Base-by-base conservation (phyloP, 2,113 vertebrate species). In the Mormyrus iriodes region DNA sequence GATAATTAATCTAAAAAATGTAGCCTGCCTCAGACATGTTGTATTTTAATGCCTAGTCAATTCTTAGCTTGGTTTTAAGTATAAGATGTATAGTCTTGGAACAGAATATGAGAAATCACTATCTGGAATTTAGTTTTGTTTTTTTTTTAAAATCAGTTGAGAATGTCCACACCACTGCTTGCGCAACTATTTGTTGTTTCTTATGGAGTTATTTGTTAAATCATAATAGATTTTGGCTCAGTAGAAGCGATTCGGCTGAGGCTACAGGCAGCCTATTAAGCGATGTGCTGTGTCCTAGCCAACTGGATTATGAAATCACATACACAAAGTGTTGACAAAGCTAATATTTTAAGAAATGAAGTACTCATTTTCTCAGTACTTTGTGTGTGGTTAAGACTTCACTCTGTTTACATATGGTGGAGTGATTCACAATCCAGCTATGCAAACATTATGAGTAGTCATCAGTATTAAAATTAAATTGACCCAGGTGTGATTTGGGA, bases 351-450 rank as follows among this genome's bases (percentile, higher is more conserved):
- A 79, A 39, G 35, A 39, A 79, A 35, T 79, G 15, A 79, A 42
- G 69, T 39, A 65, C 10, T 27, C 10, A 0, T 65, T 31, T 31
- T 69, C 61, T 69, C 73, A 5, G 15, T 79, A 19, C n/a, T 42
- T 42, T 19, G 4, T 79, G 35, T 42, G 73, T 79, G 73, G 17
- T 79, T 79, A 13, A 79, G 35, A 79, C 35, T 79, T 79, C 31
- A 6, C 73, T 19, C 73, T 79, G 13, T 42, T 39, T 79, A 39
- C 35, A 79, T 79, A 79, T 35, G 7, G 61, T 65, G 73, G 73
- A 79, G 73, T 42, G 35, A 79, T 79, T 79, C 73, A 79, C 73
- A 79, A 79, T 79, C 73, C 15, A 79, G 73, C 73, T 79, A 42
- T 79, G 35, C 35, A 79, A 39, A 17, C 73, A 42, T 5, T 19